phyloP scores from a whole-genome alignment of 1,140 invertebrate genomes.

The Drosophila nigrodunni region DNA sequence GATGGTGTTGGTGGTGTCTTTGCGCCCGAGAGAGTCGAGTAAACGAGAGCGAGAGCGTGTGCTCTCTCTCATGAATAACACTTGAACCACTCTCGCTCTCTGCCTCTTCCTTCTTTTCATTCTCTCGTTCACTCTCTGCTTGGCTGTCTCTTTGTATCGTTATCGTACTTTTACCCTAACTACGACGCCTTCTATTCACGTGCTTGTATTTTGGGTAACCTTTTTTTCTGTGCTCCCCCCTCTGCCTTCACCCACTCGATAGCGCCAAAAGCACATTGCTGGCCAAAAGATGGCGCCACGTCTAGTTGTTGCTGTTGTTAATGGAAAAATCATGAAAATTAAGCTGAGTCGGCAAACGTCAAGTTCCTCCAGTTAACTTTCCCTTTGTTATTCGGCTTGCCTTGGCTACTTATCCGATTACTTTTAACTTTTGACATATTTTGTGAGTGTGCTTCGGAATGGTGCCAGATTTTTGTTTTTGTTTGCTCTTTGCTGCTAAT shows the following conservation, averaged over 20 bases:
- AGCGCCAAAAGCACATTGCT: constrained; percentile 17
- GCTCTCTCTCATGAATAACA: constrained; percentile 16
- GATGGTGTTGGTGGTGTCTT: constrained; percentile 4
- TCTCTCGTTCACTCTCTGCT: constrained; percentile 9
- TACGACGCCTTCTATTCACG: constrained; percentile 45
- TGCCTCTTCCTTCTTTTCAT: not conserved
- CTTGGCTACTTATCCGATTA: constrained; percentile 53
- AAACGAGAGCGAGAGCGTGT: not conserved
- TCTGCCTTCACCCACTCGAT: not conserved
- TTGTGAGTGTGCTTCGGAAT: constrained; percentile 44
- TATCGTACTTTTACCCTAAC: constrained; percentile 49
- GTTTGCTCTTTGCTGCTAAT: constrained; percentile 25
- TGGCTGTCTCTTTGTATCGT: constrained; percentile 28
- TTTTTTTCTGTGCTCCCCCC: constrained; percentile 13
- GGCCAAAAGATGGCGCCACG: constrained; percentile 36
- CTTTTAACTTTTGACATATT: constrained; percentile 60
- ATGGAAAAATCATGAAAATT: constrained; percentile 58
- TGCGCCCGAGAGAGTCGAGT: not conserved
- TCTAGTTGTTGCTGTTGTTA: constrained; percentile 25
- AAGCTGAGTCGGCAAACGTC: constrained; percentile 32
- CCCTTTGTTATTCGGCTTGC: constrained; percentile 34
- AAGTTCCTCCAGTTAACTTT: constrained; percentile 46
- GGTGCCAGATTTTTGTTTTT: constrained; percentile 54
- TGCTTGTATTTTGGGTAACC: constrained; percentile 43
- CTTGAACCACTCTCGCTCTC: constrained; percentile 8